Evolutionary conservation across 2,888 invertebrate genomes (phyloP), one percentile per base, ranked within the genome.

Genomic region (Therioaphis trifolii): DNA sequence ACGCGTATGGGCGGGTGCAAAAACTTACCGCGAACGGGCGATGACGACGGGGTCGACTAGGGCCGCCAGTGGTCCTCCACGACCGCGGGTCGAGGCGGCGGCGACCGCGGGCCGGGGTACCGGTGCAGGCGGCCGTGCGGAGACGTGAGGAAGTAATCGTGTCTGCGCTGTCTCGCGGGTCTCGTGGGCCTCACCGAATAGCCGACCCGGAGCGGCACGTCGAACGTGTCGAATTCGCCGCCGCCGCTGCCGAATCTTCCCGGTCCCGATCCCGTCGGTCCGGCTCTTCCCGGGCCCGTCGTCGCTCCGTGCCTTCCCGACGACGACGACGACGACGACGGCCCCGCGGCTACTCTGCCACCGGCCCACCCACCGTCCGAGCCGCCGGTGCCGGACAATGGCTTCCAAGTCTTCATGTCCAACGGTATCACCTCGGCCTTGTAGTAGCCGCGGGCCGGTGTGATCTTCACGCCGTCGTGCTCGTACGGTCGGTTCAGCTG

Each of bases 381-480:
- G 40, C 18, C 40, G 75, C 35, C 66, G 9, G 18, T n/a, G 15
- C 27, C 24, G 18, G 21, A 21, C 43, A 69, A 18, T 27, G 79
- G 79, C 14, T 79, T 79, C 79, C 79, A 69, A 12, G 79, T 79
- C 2, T 69, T 68, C 43, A 58, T 79, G 79, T 79, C 79, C 79
- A 79, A 79, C 79, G 79, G 79, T 55, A 79, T 79, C 69, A 79
- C 79, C 21, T 79, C 79, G 68, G 79, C 79, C 55, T 55, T 69
- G 69, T 69, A 79, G n/a, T 68, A 79, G 0, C 77, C 77, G 1
- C 52, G 78, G 2, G 49, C 40, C 24, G 52, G 35, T 29, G 66
- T 5, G 3, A 66, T 12, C 40, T 21, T 49, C 27, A 43, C 46
- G 29, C 24, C 52, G 61, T 27, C 74, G 74, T 4, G 49, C 27